Base-by-base conservation (phyloP, 2,888 invertebrate genomes). In the Tachina grossa region DNA sequence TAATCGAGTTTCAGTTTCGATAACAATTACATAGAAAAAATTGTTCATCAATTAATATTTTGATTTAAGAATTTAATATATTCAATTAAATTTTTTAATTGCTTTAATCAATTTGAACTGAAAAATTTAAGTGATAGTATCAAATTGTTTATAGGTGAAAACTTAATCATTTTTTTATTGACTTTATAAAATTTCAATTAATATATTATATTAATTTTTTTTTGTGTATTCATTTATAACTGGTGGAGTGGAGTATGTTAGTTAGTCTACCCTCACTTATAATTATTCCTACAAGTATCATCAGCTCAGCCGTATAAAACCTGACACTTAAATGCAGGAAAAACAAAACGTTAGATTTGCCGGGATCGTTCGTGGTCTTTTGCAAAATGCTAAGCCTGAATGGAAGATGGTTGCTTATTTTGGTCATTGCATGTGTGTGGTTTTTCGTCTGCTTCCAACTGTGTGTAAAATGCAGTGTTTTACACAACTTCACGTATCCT, bases 361-460 rank as follows among this genome's bases (percentile, higher is more conserved):
- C 31, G 6, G 19, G 16, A 41, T 68, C 39, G 39, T 6, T 53
- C 13, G 9, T 41, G 22, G 39, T 61, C 19, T 49, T 61, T 61
- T 74, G 19, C 4, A 22, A 16, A 43, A 14, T 51, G 51, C 2
- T 14, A 16, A 49, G 45, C 31, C 31, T 11, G 31, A 16, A 31
- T 55, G 10, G n/a, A 61, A 74, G 9, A 22, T 69, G 13, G 49
- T 55, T 68, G 61, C 39, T 59, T 68, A 39, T 59, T 68, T 51
- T 53, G 61, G 61, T 57, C 43, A 45, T 61, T 61, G 49, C 19
- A 61, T 69, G 69, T 69, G 81, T 82, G 75, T 75, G 75, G 68
- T 75, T 74, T 66, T 19, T 31, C 31, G 4, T 11, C 51, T 43
- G 19, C 16, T 53, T 43, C 2, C 2, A 41, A 19, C 39, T 49